These are phyloP conservation scores for Entelurus aequoreus DNA, from an alignment of 2,113 vertebrate genomes.

Conservation along the genomic window DNA sequence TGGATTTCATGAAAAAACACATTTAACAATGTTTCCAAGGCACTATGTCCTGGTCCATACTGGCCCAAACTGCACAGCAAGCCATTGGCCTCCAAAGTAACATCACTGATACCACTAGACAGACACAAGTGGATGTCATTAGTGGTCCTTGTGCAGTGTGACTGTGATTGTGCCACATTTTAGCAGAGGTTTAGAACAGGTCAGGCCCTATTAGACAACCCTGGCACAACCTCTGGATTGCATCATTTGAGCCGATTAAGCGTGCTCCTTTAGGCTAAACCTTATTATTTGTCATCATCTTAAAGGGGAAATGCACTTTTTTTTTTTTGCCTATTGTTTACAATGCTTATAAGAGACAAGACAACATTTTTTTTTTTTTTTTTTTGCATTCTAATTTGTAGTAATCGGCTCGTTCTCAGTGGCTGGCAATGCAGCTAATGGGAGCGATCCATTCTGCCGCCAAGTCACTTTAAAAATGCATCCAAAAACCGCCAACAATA, in stretches of 20 bases:
- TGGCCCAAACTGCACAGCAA: background rate
- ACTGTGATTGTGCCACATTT: constrained; percentile 41
- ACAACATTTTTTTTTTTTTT: too few species aligned
- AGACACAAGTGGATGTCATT: background rate
- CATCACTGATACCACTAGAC: background rate
- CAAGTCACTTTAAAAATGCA: too few species aligned
- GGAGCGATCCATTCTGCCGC: too few species aligned
- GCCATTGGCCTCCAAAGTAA: background rate
- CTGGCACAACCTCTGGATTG: constrained; percentile 44
- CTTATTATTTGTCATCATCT: constrained; percentile 24
- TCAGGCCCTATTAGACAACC: constrained; percentile 45
- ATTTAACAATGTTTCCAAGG: background rate
- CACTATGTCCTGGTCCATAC: background rate
- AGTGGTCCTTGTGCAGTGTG: constrained; percentile 32
- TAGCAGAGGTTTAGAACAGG: constrained; percentile 17
- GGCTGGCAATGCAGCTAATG: too few species aligned
- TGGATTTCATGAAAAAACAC: too few species aligned
- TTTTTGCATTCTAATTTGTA: too few species aligned
- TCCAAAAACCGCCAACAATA: too few species aligned
- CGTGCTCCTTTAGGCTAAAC: constrained; percentile 32
- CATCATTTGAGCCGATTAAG: constrained; percentile 61
- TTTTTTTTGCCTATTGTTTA: too few species aligned
- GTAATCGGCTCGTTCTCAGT: too few species aligned
- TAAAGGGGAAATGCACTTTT: background rate
- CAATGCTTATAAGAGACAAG: too few species aligned